Evolutionary conservation across 2,888 invertebrate species (phyloP), one percentile per base, ranked within the genome.

Genomic region (Melanchra persicariae): DNA sequence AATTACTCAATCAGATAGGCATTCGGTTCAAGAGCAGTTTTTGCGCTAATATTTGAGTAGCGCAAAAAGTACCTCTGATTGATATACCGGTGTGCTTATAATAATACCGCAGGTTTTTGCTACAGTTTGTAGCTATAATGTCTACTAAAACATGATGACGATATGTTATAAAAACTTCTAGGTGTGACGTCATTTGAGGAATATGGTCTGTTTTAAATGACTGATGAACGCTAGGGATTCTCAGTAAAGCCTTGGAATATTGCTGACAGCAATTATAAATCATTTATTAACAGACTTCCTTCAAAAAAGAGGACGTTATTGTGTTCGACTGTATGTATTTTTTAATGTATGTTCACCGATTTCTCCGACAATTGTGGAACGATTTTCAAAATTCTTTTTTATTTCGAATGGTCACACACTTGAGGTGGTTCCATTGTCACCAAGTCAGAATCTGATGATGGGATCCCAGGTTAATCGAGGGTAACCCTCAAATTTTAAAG

Each of bases 21-120:
- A 54, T 22, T 24, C 45, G 15, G 57, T 49, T 51, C 66, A 80
- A 62, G 76, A 65, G 8, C 30, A 62, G 2, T 77, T 80, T 75
- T 81, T 81, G 58, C 10, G 26, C n/a, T 19, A 61, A 57, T 62
- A 47, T 54, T 60, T 60, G 30, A 52, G 34, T 2, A 12, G 1
- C 24, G 17, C 62, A 81, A 77, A 77, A 77, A 77, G 0, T 34
- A 6, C 3, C 4, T 34, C 19, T 77, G 57, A 66, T 81, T 57
- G 75, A 74, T 78, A 58, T 58, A 63, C 74, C 81, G 51, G 47
- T 55, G 5, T 55, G 37, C 22, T 40, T 57, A 19, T 26, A 55
- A 60, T 70, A 70, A 17, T 61, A 3, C 24, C 15, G 5, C 2
- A 15, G 6, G 45, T 73, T 75, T 75, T 75, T 75, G 63, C 43